Base-by-base conservation (phyloP, 2,888 invertebrate species). In the Temnothorax ravouxi region DNA sequence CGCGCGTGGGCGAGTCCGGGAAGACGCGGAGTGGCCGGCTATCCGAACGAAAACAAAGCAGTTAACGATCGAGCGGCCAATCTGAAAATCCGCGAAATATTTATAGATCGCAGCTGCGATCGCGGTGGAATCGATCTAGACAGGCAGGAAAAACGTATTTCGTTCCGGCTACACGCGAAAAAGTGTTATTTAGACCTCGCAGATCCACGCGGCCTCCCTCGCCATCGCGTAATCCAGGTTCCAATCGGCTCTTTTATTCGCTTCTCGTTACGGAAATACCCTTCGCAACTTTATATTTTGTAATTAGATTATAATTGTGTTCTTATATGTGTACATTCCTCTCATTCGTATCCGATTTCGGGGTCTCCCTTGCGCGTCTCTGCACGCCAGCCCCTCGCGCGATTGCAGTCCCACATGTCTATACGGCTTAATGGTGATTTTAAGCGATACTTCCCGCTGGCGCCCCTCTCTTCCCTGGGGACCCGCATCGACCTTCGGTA, bases 91-190 rank as follows among this genome's bases (percentile, higher is more conserved):
- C 84, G 84, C 87, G 79, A 90, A 87, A 88, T 92, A 92, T 92
- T 92, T 92, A 92, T 92, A 92, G 91, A 89, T 72, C 86, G 87
- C 92, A 92, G 92, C 92, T 92, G 92, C 88, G 89, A 88, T 88
- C 87, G 84, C 47, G 38, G 5, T 34, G 18, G 13, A 59, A 69
- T 50, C 41, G 62, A 69, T 18, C 44, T 18, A 18, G 25, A 15
- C 29, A 29, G 41, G 64, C 38, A 11, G 5, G 6, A 44, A 38
- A 47, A 75, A 21, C 9, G 38, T 64, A 59, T 75, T 34, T 5
- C n/a, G 13, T 6, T 13, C 4, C 4, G 29, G 21, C 9, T 34
- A 2, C 34, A 4, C 1, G 15, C 13, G 29, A 75, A 44, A 34
- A 34, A 61, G n/a, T 13, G n/a, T 59, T 11, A 56, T 25, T 56